Evolutionary conservation across 2,888 invertebrate genomes (phyloP).

Genomic region (Pyrocoelia pectoralis): DNA sequence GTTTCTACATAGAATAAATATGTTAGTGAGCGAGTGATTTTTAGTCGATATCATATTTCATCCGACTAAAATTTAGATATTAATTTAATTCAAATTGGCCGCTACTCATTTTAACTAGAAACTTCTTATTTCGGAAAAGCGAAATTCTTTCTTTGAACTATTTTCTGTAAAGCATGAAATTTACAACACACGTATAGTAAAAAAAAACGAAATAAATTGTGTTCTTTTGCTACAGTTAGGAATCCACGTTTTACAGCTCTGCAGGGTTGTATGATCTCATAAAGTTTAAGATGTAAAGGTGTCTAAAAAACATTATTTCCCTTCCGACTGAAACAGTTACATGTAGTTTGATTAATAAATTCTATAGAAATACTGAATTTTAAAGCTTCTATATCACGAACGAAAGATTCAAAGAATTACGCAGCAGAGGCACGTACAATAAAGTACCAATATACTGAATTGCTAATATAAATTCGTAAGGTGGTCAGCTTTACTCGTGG

Average conservation of each 20-base stretch:
- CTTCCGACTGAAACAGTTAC: background rate
- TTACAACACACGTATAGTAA: background rate
- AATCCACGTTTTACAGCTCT: background rate
- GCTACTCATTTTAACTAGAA: too few species aligned
- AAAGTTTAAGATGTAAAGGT: slow-evolving; percentile 1
- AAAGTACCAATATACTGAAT: slow-evolving; percentile 47
- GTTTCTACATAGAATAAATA: too few species aligned
- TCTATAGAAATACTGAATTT: slow-evolving; percentile 5
- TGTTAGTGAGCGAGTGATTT: too few species aligned
- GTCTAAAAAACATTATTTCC: background rate
- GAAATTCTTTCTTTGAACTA: too few species aligned
- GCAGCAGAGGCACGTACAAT: slow-evolving; percentile 43
- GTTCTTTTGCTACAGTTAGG: background rate
- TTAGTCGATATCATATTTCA: too few species aligned
- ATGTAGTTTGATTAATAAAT: slow-evolving; percentile 12
- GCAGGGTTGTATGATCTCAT: slow-evolving; percentile 4
- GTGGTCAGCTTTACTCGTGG: slow-evolving; percentile 35
- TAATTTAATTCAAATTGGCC: too few species aligned
- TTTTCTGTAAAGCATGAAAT: too few species aligned
- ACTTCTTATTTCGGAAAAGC: too few species aligned
- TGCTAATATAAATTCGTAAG: slow-evolving; percentile 40
- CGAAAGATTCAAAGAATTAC: slow-evolving; percentile 42
- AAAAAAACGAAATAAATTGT: slow-evolving; percentile 2
- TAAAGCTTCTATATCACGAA: slow-evolving; percentile 14
- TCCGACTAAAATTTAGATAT: too few species aligned